These are phyloP conservation scores for Bothrops jararaca DNA, from an alignment of 2,113 vertebrate genomes.

Conservation along the genomic window DNA sequence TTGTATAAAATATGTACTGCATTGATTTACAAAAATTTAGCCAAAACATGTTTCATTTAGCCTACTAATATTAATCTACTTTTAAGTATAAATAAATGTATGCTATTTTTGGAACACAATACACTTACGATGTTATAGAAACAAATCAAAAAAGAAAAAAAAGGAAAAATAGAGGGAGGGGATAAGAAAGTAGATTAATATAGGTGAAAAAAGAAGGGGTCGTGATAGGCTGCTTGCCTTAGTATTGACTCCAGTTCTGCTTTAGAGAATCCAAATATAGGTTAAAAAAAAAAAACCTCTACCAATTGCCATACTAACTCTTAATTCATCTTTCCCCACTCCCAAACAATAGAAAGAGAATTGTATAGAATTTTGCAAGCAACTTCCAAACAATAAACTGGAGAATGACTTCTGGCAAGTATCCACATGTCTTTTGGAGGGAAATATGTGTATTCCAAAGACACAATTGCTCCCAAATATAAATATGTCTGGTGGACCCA, in stretches of 20 bases:
- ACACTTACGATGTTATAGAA: neutral
- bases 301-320: neutral
- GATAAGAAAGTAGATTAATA: neutral
- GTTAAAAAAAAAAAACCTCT: neutral
- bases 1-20: neutral
- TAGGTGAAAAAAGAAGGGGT: neutral
- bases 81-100: neutral
- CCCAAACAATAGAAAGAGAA: neutral
- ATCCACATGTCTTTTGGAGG: neutral
- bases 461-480: neutral
- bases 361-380: neutral
- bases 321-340: neutral
- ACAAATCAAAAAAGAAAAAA: neutral
- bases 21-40: neutral
- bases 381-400: neutral
- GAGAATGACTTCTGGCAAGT: neutral
- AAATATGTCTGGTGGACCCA: neutral
- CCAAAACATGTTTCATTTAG: neutral
- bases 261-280: neutral
- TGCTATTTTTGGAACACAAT: neutral
- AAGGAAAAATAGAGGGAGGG: neutral
- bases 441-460: neutral
- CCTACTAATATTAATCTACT: neutral
- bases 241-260: neutral
- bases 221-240: neutral